Evolutionary conservation across 2,113 vertebrate genomes (phyloP).

Genomic region (Carassius carassius): DNA sequence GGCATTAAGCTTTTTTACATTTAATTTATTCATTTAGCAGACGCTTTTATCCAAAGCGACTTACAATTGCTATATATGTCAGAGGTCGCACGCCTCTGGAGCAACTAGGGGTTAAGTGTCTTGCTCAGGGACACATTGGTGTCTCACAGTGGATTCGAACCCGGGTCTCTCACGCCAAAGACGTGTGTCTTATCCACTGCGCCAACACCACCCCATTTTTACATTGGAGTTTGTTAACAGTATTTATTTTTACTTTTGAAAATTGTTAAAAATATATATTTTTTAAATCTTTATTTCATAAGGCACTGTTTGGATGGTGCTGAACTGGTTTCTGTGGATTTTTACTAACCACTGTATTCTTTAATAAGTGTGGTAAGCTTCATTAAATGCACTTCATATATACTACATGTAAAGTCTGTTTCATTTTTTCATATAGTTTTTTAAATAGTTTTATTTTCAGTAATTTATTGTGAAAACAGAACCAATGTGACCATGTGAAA

Average conservation of each 20-base stretch:
- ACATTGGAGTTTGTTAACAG: not conserved
- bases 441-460: not conserved
- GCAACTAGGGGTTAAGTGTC: too few species aligned
- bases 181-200: too few species aligned
- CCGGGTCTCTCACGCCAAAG: too few species aligned
- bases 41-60: too few species aligned
- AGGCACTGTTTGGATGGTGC: not conserved
- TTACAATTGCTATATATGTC: too few species aligned
- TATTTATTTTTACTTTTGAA: not conserved
- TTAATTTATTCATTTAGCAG: too few species aligned
- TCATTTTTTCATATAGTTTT: not conserved
- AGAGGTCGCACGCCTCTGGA: too few species aligned
- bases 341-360: not conserved
- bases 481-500: not conserved
- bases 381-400: not conserved
- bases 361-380: not conserved
- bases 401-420: not conserved
- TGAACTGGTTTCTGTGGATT: not conserved
- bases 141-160: too few species aligned
- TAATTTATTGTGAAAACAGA: constrained; percentile 21
- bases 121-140: too few species aligned
- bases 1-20: not conserved
- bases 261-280: not conserved
- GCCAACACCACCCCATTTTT: too few species aligned
- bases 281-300: not conserved